Base-by-base conservation (phyloP, 1,140 invertebrate species). In the Drosophila prosaltans region DNA sequence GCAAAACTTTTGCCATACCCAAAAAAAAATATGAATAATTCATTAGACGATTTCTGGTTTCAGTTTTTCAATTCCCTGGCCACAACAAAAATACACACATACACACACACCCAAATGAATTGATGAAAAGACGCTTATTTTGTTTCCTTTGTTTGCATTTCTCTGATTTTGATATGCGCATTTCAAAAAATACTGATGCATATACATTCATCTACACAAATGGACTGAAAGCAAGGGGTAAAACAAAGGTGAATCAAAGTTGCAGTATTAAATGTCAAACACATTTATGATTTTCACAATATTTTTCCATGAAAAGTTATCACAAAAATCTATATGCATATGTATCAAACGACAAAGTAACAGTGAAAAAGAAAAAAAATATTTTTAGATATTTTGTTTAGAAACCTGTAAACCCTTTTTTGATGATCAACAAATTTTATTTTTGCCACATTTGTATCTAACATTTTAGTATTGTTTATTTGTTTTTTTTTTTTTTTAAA, bases 21-120 rank as follows among this genome's bases (percentile, higher is more conserved):
- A 26, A 77, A 55, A 41, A 36, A 40, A 84, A 85, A 73, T 89
- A 90, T 89, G 84, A 89, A 89, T 89, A 78, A 89, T 89, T 89
- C 84, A 89, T 64, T 67, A 66, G 81, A 58, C 71, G 78, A 89
- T 81, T 80, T 66, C 72, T 83, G 78, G 62, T 72, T 51, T 78
- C 43, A 68, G 60, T 83, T 79, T 80, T 62, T 58, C 26, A 57
- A 48, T 62, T 51, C 61, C 54, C 60, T 64, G 71, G 36, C 69
- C 62, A 72, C 8, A 26, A 26, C 7, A 51, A 24, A 51, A 4
- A 43, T n/a, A 1, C 41, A 43, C n/a, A n/a, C n/a, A n/a, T n/a
- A n/a, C 54, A 61, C 64, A 36, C 62, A 67, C 58, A 71, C 65
- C 55, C 65, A 84, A 88, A 89, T 88, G 80, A 88, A 80, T 89